These are phyloP conservation scores for Schizopygopsis pylzovi DNA, from an alignment of 2,797 vertebrate genomes.

Conservation along the genomic window DNA sequence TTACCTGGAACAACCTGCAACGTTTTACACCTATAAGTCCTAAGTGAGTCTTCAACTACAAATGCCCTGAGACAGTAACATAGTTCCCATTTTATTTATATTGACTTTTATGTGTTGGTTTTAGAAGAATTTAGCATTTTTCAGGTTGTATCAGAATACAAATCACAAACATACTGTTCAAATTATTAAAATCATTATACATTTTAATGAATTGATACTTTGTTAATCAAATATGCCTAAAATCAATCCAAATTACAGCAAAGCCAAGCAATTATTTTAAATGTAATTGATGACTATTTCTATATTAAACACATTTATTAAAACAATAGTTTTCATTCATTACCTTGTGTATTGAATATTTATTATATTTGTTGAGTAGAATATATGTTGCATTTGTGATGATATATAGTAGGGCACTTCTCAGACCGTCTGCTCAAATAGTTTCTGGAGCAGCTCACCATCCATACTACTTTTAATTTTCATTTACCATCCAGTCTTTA, in stretches of 20 bases:
- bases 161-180: neutral
- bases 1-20: constrained; percentile 5
- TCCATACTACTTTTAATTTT: too few species aligned
- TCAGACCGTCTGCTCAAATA: too few species aligned
- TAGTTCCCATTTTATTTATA: neutral
- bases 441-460: too few species aligned
- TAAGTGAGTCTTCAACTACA: constrained; percentile 6
- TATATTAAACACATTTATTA: neutral
- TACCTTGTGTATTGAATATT: neutral
- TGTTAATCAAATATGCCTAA: neutral
- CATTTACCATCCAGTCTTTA: too few species aligned
- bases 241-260: neutral
- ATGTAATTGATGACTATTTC: neutral
- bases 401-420: neutral
- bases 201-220: neutral
- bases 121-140: constrained; percentile 9
- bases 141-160: neutral
- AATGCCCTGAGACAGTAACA: constrained; percentile 8
- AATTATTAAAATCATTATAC: too few species aligned
- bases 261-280: neutral
- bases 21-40: neutral
- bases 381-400: too few species aligned
- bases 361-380: too few species aligned
- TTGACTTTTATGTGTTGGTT: constrained; percentile 17
- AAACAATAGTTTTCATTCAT: neutral